These are phyloP conservation scores for Lagenorhynchus albirostris DNA, from an alignment of 2,113 vertebrate genomes.

Conservation along the genomic window DNA sequence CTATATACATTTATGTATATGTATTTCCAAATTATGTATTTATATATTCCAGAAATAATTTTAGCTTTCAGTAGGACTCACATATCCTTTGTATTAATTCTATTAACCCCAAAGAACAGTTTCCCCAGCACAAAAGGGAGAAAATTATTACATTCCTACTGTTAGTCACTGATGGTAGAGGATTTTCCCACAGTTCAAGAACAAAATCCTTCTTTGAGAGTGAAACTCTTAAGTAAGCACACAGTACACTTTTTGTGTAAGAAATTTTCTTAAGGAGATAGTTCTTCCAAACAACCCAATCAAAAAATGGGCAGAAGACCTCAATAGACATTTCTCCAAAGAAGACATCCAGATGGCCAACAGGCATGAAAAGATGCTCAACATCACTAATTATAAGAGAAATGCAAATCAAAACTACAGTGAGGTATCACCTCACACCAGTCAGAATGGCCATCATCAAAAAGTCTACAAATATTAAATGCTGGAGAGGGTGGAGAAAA, in stretches of 20 bases:
- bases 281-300: background rate
- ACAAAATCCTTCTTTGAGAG: background rate
- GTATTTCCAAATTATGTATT: background rate
- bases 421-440: no score
- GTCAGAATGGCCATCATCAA: no score
- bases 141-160: background rate
- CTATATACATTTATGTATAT: background rate
- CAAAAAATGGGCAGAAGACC: background rate
- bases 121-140: background rate
- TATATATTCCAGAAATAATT: background rate
- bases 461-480: no score
- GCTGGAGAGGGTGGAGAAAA: no score
- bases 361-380: background rate
- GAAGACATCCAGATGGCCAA: background rate
- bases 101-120: background rate
- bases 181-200: background rate
- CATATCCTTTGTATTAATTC: background rate
- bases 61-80: background rate
- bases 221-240: background rate
- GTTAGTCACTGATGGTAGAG: background rate
- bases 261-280: background rate
- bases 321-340: background rate
- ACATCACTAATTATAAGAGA: no score
- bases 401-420: no score
- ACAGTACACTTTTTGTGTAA: background rate